Conservation (phyloP, 2,888 invertebrate species). For the Caenorhabditis sp. region DNA sequence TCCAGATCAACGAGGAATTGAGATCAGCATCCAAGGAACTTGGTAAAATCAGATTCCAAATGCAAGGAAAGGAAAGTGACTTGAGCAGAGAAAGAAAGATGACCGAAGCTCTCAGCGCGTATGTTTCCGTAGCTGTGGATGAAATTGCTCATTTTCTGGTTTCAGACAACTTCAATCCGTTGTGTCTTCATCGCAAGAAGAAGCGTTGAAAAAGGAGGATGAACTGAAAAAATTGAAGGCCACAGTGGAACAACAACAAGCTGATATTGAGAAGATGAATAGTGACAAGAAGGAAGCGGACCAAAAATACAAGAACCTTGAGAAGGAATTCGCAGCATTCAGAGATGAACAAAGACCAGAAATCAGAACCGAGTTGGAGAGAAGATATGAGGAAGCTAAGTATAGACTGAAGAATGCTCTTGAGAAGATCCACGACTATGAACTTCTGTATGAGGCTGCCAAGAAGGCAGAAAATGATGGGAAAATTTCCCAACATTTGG, state of each 20-base stretch:
- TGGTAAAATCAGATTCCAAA: slow-evolving; percentile 64
- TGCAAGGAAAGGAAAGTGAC: slow-evolving; percentile 70
- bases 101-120: slow-evolving; percentile 68
- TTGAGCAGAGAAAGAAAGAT: slow-evolving; percentile 67
- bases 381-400: slow-evolving; percentile 79
- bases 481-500: slow-evolving; percentile 57
- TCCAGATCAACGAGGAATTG: slow-evolving; percentile 71
- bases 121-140: background rate
- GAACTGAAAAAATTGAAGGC: slow-evolving; percentile 60
- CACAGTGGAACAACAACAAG: slow-evolving; percentile 56
- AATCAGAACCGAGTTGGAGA: slow-evolving; percentile 77
- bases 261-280: slow-evolving; percentile 43
- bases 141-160: too few relatives aligned
- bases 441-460: slow-evolving; percentile 69
- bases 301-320: slow-evolving; percentile 30
- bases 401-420: slow-evolving; percentile 75
- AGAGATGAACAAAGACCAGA: slow-evolving; percentile 73
- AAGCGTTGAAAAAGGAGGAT: slow-evolving; percentile 53
- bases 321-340: slow-evolving; percentile 69
- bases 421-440: slow-evolving; percentile 74
- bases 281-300: slow-evolving; percentile 61
- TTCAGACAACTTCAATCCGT: slow-evolving; percentile 69
- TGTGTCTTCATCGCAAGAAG: slow-evolving; percentile 61
- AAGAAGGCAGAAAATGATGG: slow-evolving; percentile 67
- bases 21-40: slow-evolving; percentile 72